A percentile compares a stretch with the other conserved stretches of the same genome.
Conservation (phyloP, 1,140 invertebrate species). For the Propsilocerus akamusi region DNA sequence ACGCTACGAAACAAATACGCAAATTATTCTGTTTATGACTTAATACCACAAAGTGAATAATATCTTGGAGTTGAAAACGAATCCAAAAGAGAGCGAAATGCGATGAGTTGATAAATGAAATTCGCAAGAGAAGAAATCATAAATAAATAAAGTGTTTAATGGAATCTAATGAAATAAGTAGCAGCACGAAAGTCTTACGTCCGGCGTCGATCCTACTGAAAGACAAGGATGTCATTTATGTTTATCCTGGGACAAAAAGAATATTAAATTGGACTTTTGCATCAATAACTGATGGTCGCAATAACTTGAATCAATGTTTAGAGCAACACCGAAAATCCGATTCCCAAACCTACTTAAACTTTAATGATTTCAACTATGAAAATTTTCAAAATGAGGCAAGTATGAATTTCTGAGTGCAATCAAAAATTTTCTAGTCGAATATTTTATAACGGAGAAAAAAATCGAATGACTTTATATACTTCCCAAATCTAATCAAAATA, state of each 20-base stretch:
- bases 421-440: no score
- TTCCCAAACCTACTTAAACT: no score
- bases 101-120: not conserved
- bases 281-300: no score
- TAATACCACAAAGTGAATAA: constrained; percentile 1
- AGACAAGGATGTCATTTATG: not conserved
- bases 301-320: no score
- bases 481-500: no score
- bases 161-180: constrained; percentile 1
- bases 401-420: no score
- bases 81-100: not conserved
- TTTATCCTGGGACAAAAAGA: not conserved
- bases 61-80: not conserved
- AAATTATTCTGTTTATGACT: not conserved
- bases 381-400: no score
- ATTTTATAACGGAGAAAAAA: no score
- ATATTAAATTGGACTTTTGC: not conserved
- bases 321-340: no score
- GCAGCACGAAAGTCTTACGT: not conserved
- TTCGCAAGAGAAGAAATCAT: not conserved
- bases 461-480: no score
- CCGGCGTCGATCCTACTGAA: not conserved
- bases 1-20: not conserved
- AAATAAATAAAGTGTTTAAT: not conserved
- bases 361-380: no score